A percentile compares a stretch with the other conserved stretches of the same genome.
These are phyloP conservation scores for Anguilla rostrata DNA, from an alignment of 2,113 vertebrate genomes.

Conservation along the genomic window DNA sequence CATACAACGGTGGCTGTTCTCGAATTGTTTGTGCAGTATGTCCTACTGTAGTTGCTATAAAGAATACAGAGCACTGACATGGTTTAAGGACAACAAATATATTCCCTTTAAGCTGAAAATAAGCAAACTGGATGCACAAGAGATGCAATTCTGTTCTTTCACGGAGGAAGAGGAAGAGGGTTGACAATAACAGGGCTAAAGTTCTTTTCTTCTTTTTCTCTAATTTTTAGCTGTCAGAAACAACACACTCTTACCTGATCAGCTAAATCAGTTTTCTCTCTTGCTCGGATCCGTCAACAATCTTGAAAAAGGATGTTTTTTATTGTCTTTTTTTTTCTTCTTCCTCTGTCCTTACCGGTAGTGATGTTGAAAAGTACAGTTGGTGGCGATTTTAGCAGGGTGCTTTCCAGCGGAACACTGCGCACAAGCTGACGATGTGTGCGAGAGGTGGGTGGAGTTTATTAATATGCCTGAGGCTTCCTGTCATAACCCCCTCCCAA, in stretches of 20 bases:
- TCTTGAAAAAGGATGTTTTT: background rate
- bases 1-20: no score
- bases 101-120: background rate
- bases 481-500: constrained; percentile 50
- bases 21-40: no score
- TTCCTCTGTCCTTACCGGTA: background rate
- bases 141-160: background rate
- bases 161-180: background rate
- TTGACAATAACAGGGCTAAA: background rate
- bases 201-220: background rate
- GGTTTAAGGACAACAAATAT: background rate
- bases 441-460: background rate
- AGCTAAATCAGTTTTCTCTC: background rate
- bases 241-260: constrained; percentile 18
- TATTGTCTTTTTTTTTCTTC: background rate
- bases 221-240: background rate
- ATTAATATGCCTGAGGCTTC: background rate
- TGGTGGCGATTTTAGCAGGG: background rate
- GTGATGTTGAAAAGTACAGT: background rate
- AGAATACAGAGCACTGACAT: no score
- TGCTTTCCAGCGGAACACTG: constrained; percentile 42
- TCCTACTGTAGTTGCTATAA: no score
- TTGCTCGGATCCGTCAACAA: background rate
- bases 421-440: background rate
- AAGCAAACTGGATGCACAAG: no score